phyloP scores from a whole-genome alignment of 2,113 vertebrate species.

The Alethe diademata region DNA sequence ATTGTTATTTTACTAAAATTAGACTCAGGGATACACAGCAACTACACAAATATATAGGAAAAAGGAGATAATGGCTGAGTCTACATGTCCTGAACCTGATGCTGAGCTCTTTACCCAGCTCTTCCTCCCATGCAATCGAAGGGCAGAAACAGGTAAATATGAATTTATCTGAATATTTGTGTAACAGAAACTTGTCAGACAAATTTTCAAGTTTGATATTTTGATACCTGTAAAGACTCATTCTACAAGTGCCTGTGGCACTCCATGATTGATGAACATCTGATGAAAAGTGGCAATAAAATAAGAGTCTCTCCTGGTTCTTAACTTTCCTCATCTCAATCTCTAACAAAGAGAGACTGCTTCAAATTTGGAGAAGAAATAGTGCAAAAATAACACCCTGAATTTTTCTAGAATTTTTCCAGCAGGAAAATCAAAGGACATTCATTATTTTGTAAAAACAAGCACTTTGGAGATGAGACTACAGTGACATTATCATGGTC shows the following conservation, averaged over 20 bases:
- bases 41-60: background rate
- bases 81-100: background rate
- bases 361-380: background rate
- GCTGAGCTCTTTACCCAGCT: background rate
- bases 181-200: background rate
- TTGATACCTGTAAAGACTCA: background rate
- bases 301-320: background rate
- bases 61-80: background rate
- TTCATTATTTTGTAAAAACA: background rate
- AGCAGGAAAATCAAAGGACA: background rate
- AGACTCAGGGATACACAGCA: background rate
- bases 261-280: rapidly evolving
- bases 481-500: background rate
- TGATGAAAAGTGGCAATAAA: background rate
- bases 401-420: background rate
- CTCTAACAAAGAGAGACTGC: background rate
- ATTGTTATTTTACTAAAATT: background rate
- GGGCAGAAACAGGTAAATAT: background rate
- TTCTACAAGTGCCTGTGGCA: background rate
- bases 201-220: background rate
- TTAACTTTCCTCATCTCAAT: background rate
- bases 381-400: background rate
- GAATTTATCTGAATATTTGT: background rate
- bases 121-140: background rate
- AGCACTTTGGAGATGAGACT: background rate